Conservation (phyloP, 2,888 invertebrate species). For the Oligia fasciuncula region DNA sequence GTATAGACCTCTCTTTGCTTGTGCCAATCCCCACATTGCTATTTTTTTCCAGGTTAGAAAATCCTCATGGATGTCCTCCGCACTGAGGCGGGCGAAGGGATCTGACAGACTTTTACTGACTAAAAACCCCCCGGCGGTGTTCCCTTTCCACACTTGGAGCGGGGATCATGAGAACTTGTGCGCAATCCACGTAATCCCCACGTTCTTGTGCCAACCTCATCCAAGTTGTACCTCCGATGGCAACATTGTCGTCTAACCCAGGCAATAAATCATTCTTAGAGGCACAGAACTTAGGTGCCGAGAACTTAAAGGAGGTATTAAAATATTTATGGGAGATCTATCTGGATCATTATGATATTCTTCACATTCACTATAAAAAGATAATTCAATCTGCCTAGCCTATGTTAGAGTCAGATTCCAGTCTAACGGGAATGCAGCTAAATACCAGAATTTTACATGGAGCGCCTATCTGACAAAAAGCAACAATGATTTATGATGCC, state of each 20-base stretch:
- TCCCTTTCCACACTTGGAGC: too few species aligned
- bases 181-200: neutral
- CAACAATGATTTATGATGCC: neutral
- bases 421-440: too few species aligned
- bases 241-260: neutral
- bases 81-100: too few species aligned
- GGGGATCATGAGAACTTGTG: too few species aligned
- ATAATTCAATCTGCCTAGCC: too few species aligned
- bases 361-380: neutral
- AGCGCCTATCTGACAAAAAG: neutral
- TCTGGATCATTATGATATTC: neutral
- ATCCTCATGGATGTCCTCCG: too few species aligned
- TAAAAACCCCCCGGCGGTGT: too few species aligned
- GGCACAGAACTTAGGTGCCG: neutral
- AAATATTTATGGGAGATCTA: neutral
- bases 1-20: neutral
- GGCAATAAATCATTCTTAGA: neutral
- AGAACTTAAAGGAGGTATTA: neutral
- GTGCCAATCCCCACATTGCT: neutral
- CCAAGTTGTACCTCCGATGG: neutral
- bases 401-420: too few species aligned
- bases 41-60: too few species aligned
- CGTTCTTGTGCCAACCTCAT: too few species aligned
- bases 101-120: too few species aligned
- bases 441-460: too few species aligned